Evolutionary conservation across 2,113 vertebrate species (phyloP).

Genomic region (Scortum barcoo): DNA sequence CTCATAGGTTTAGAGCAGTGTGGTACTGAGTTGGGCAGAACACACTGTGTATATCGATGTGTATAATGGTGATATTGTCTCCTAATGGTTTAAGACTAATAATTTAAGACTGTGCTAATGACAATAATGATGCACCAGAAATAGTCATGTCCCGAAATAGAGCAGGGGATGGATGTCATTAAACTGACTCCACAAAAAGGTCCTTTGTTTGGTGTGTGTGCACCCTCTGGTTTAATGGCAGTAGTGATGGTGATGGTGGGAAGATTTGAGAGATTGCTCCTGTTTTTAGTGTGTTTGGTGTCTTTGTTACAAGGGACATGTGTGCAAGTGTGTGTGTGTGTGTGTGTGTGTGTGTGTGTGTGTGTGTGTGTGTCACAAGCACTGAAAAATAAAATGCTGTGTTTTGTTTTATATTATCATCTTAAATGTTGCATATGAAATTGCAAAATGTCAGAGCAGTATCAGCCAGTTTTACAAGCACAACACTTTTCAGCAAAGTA

Average conservation of each 20-base stretch:
- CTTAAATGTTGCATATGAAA: too few species aligned
- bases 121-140: constrained; percentile 69
- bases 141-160: constrained; percentile 71
- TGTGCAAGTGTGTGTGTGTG: background rate
- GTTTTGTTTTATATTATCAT: background rate
- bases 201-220: constrained; percentile 59
- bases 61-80: constrained; percentile 66
- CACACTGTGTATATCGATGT: constrained; percentile 21
- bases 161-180: constrained; percentile 62
- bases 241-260: background rate
- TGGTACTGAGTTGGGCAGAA: background rate
- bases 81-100: constrained; percentile 66
- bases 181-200: constrained; percentile 61
- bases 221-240: background rate
- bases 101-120: constrained; percentile 66
- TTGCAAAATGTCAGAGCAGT: too few species aligned
- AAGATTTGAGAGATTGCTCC: background rate
- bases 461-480: background rate
- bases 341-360: background rate
- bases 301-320: constrained; percentile 23
- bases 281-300: constrained; percentile 23
- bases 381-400: background rate
- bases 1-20: constrained; percentile 42
- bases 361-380: constrained; percentile 27
- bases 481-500: background rate